These are phyloP conservation scores for Cyprichromis sp. DNA, from an alignment of 2,113 vertebrate species.

Conservation along the genomic window DNA sequence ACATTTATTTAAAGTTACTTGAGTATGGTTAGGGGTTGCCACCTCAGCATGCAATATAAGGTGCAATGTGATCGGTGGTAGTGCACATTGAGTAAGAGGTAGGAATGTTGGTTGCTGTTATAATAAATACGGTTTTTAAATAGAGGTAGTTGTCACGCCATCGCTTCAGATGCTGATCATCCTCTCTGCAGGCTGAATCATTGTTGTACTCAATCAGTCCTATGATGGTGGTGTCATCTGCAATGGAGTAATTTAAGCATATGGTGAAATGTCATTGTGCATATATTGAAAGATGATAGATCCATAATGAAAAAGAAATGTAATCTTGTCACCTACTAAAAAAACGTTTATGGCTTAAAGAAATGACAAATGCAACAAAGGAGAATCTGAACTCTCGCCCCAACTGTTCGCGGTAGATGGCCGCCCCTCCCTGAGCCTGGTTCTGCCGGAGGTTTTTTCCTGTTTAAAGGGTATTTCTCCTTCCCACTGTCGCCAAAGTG, in stretches of 20 bases:
- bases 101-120: not conserved
- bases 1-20: not conserved
- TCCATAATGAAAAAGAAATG: not conserved
- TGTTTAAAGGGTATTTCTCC: not conserved
- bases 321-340: not conserved
- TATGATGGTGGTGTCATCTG: not conserved
- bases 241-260: not conserved
- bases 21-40: not conserved
- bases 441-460: not conserved
- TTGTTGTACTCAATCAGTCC: not conserved
- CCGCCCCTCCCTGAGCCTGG: not conserved
- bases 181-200: not conserved
- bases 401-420: not conserved
- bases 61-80: not conserved
- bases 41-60: not conserved
- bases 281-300: not conserved
- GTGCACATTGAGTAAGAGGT: not conserved
- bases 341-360: not conserved
- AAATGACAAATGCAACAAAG: not conserved
- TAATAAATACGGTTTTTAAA: not conserved
- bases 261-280: not conserved
- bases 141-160: not conserved
- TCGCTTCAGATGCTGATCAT: not conserved
- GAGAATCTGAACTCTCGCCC: not conserved
- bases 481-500: not conserved